Percentiles rank a stretch among this genome's conserved stretches.
phyloP scores from a whole-genome alignment of 2,888 invertebrate genomes.

The Hydrotaea diabolus region DNA sequence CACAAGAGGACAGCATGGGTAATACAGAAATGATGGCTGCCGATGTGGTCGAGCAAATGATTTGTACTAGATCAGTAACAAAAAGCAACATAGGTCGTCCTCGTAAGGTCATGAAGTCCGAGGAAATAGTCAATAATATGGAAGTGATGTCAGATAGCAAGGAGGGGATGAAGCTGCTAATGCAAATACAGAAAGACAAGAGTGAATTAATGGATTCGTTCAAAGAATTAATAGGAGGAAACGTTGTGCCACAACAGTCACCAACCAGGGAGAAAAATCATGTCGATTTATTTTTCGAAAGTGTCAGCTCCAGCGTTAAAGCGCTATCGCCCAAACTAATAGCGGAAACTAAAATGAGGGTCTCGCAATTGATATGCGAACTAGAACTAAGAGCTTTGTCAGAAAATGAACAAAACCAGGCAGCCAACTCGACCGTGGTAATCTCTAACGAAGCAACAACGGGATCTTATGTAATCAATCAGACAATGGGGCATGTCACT shows the following conservation, averaged over 20 bases:
- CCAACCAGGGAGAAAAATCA: conserved; percentile 73
- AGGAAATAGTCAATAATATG: conserved; percentile 44
- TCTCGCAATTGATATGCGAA: conserved; percentile 75
- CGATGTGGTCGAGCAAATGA: conserved; percentile 61
- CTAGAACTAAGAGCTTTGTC: conserved; percentile 76
- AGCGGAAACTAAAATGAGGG: conserved; percentile 75
- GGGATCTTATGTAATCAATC: conserved; percentile 67
- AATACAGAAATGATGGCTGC: conserved; percentile 65
- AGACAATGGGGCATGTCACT: conserved; percentile 50
- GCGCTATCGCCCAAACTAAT: conserved; percentile 75
- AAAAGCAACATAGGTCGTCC: conserved; percentile 41
- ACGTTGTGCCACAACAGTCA: conserved; percentile 67
- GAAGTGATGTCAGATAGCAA: conserved; percentile 66
- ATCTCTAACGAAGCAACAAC: conserved; percentile 45
- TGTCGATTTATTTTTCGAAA: conserved; percentile 76
- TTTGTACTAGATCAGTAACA: conserved; percentile 31
- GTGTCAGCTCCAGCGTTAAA: conserved; percentile 75
- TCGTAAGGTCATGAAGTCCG: conserved; percentile 47
- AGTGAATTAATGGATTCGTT: conserved; percentile 78
- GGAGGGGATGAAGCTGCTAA: conserved; percentile 73
- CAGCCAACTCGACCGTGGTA: conserved; percentile 40
- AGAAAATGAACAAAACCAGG: conserved; percentile 66
- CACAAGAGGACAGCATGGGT: conserved; percentile 63
- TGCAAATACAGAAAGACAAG: conserved; percentile 77
- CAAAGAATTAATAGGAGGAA: conserved; percentile 74